phyloP scores from a whole-genome alignment of 2,113 vertebrate species.

The Malurus elegans region DNA sequence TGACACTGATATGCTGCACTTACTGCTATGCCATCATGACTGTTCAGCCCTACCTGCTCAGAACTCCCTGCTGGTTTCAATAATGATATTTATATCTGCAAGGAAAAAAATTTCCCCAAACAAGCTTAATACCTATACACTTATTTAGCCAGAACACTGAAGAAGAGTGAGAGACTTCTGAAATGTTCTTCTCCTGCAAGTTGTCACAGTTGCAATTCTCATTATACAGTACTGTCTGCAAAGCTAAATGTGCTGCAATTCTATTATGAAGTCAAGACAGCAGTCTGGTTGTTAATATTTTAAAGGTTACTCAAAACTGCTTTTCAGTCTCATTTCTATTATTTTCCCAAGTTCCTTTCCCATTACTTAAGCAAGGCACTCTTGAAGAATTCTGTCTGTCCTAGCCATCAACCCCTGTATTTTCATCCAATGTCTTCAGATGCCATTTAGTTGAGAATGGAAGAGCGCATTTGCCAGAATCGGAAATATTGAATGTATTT shows the following conservation, averaged over 20 bases:
- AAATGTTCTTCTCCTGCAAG: not conserved
- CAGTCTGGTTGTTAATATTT: not conserved
- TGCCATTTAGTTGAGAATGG: not conserved
- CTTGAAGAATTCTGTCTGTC: not conserved
- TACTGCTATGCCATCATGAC: not conserved
- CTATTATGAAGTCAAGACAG: not conserved
- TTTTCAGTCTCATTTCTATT: slow-evolving; percentile 23
- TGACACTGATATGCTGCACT: not conserved
- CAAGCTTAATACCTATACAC: not conserved
- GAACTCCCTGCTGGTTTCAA: not conserved
- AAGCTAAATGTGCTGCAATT: not conserved
- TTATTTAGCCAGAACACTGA: not conserved
- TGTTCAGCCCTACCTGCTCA: not conserved
- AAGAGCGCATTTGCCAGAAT: not conserved
- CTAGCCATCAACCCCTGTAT: not conserved
- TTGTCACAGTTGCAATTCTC: not conserved
- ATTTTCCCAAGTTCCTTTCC: slow-evolving; percentile 29
- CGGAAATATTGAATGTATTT: slow-evolving; percentile 7
- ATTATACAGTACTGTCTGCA: not conserved
- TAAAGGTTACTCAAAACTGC: not conserved
- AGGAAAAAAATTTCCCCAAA: not conserved
- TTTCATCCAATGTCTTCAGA: slow-evolving; percentile 13
- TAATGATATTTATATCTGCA: not conserved
- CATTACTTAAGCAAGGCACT: not conserved
- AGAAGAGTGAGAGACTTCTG: not conserved